Percentiles rank a stretch among this genome's conserved stretches.
These are phyloP conservation scores for Thaumetopoea pityocampa DNA, from an alignment of 1,140 invertebrate species.

Conservation along the genomic window DNA sequence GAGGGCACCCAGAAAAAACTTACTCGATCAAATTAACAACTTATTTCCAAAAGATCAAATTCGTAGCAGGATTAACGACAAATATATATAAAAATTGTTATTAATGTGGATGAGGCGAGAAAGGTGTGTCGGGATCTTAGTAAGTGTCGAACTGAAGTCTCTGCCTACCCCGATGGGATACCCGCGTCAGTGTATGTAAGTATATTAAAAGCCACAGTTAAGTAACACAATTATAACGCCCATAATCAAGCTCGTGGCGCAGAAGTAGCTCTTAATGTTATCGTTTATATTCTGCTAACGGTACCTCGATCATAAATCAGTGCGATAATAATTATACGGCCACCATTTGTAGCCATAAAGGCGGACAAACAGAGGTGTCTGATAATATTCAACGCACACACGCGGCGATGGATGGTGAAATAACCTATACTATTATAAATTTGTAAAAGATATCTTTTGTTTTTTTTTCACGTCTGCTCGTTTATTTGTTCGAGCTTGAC, in stretches of 20 bases:
- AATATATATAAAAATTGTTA: too few species aligned
- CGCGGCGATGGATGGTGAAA: neutral
- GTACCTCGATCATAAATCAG: constrained; percentile 56
- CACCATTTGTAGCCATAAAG: constrained; percentile 51
- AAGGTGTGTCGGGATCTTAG: constrained; percentile 21
- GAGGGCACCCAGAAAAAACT: too few species aligned
- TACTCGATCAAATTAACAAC: too few species aligned
- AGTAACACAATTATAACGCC: constrained; percentile 11
- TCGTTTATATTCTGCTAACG: constrained; percentile 63
- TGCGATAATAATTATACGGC: constrained; percentile 63
- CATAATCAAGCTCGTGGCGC: constrained; percentile 16
- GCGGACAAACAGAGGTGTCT: constrained; percentile 32
- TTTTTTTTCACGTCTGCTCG: too few species aligned
- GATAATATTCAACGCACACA: constrained; percentile 26
- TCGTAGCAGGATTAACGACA: too few species aligned
- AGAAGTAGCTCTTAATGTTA: constrained; percentile 28
- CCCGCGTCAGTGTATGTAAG: neutral
- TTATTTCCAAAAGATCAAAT: too few species aligned
- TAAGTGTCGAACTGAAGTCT: neutral
- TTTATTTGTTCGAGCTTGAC: too few species aligned
- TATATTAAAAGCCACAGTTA: neutral
- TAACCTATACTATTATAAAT: too few species aligned
- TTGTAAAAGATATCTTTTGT: too few species aligned
- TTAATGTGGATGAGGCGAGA: too few species aligned
- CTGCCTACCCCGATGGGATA: neutral